Conservation (phyloP, 2,888 invertebrate species). For the Neoscelio sp. region DNA sequence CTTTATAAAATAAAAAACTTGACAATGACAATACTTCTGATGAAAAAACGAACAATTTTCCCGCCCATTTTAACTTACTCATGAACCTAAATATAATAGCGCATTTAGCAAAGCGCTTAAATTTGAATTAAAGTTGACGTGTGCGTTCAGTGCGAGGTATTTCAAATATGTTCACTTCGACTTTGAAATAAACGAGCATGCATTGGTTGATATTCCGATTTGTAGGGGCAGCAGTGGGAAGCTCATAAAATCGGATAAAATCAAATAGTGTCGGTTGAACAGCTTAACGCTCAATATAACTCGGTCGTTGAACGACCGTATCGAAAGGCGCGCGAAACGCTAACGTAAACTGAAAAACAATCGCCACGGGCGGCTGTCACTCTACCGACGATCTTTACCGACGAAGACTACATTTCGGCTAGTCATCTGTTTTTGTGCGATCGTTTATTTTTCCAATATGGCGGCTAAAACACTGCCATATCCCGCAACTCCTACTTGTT, state of each 20-base stretch:
- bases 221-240: constrained; percentile 24
- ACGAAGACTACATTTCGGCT: constrained; percentile 69
- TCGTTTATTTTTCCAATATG: constrained; percentile 82
- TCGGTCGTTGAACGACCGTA: constrained; percentile 79
- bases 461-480: constrained; percentile 78
- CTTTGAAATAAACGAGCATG: constrained; percentile 49
- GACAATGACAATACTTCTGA: no score
- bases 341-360: constrained; percentile 82
- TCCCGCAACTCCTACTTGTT: constrained; percentile 74
- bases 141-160: not conserved
- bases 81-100: no score
- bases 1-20: no score
- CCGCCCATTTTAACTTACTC: no score
- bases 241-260: constrained; percentile 73
- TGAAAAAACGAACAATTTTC: no score
- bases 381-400: constrained; percentile 77
- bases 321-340: constrained; percentile 78
- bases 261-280: constrained; percentile 74
- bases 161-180: constrained; percentile 14
- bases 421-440: constrained; percentile 80
- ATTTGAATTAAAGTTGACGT: constrained; percentile 14
- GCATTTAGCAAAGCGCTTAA: constrained; percentile 9
- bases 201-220: constrained; percentile 40
- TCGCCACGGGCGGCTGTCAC: constrained; percentile 81
- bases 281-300: constrained; percentile 73